phyloP scores from a whole-genome alignment of 2,888 invertebrate genomes.

The Tuta absoluta region DNA sequence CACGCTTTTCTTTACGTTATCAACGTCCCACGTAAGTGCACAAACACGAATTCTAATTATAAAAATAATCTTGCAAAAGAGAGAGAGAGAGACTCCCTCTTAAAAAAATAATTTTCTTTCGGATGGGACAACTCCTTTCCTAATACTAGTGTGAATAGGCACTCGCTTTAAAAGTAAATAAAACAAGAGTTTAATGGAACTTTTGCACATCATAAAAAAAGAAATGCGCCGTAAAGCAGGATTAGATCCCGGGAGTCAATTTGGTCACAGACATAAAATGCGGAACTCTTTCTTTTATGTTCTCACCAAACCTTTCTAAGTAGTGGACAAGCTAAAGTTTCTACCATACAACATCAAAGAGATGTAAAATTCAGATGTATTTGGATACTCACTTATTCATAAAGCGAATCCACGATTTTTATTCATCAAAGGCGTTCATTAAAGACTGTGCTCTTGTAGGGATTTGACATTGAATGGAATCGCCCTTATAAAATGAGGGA shows the following conservation, averaged over 20 bases:
- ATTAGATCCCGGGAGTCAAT: slow-evolving; percentile 41
- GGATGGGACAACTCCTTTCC: not conserved
- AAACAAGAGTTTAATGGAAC: slow-evolving; percentile 39
- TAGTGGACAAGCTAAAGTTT: not conserved
- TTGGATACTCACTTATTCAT: not conserved
- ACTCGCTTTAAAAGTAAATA: slow-evolving; percentile 36
- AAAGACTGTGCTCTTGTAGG: slow-evolving; percentile 48
- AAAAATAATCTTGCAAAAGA: slow-evolving; percentile 11
- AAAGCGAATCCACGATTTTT: not conserved
- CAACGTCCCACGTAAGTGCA: slow-evolving; percentile 12
- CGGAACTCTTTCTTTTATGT: slow-evolving; percentile 36
- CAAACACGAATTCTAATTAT: not conserved
- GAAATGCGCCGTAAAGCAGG: slow-evolving; percentile 42
- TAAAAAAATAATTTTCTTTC: slow-evolving; percentile 19
- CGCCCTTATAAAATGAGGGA: slow-evolving; percentile 49
- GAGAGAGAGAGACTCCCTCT: slow-evolving; percentile 1
- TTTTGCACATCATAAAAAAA: slow-evolving; percentile 44
- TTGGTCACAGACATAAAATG: slow-evolving; percentile 37
- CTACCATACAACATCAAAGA: not conserved
- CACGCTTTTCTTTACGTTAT: slow-evolving; percentile 12
- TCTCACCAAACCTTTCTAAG: slow-evolving; percentile 31
- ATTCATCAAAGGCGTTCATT: slow-evolving; percentile 42
- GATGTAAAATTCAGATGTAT: no score
- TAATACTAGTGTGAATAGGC: slow-evolving; percentile 31
- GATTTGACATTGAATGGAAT: slow-evolving; percentile 57